Evolutionary conservation across 2,113 vertebrate species (phyloP), one percentile per base, ranked within the genome.

Genomic region (Scytalopus superciliaris): DNA sequence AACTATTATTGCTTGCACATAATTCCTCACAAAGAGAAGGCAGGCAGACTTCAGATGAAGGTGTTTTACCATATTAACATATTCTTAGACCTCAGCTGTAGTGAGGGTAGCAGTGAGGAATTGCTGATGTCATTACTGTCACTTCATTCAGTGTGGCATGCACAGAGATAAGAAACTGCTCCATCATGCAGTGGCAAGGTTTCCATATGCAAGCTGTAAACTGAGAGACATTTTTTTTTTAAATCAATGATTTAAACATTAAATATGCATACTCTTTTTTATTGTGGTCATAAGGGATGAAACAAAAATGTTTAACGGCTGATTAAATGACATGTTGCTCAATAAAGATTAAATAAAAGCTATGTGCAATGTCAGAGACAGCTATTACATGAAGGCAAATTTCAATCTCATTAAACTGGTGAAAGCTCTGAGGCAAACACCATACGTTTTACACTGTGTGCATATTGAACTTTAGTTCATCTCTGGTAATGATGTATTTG

Each of bases 341-440:
- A 93, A 90, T 68, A 87, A 90, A 92, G 64, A 56, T 86, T 92
- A 93, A 96, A 70, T 64, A 94, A 92, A 86, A 81, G 14, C 55
- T 77, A 22, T 7, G 31, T 53, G 39, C 52, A 30, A 80, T 68
- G 75, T 68, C 85, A 92, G 90, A 90, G 72, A 79, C 4, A 75
- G 60, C 31, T 60, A 68, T 49, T 53, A 86, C 86, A 75, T 49
- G 39, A 90, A 87, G 50, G 57, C 70, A 74, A 95, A 88, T 75
- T 40, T 86, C 73, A 50, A 15, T 67, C 56, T 87, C 73, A 72
- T 81, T 81, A 88, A 64, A 64, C 39, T 64, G 73, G n/a, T 83
- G 76, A 80, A 86, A 94, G 57, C 42, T n/a, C 18, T 23, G 50
- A 60, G 79, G 83, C 49, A 94, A 92, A 95, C 59, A 83, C 56